These are phyloP conservation scores for Emys orbicularis DNA, from an alignment of 2,797 vertebrate species.

Conservation along the genomic window DNA sequence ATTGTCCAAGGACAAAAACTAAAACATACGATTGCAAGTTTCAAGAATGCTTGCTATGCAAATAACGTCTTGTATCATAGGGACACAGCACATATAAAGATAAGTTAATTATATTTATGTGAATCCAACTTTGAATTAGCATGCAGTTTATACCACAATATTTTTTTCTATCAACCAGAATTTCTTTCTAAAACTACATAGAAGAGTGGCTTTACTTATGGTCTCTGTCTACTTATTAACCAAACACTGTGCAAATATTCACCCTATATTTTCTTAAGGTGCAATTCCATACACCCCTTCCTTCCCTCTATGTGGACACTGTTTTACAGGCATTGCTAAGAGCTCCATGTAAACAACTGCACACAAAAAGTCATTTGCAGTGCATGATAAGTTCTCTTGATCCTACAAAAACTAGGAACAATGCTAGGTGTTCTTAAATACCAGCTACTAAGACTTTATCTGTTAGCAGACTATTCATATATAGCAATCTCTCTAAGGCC, in stretches of 20 bases:
- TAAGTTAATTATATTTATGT: neutral
- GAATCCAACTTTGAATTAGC: neutral
- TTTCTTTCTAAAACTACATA: neutral
- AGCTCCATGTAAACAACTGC: neutral
- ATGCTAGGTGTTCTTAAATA: neutral
- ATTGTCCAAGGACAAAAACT: neutral
- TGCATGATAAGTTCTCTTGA: neutral
- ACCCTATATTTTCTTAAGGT: neutral
- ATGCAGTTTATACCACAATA: neutral
- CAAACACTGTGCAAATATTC: neutral
- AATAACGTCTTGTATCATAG: neutral
- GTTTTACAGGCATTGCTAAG: neutral
- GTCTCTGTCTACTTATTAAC: neutral
- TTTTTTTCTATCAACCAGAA: neutral
- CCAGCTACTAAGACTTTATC: neutral
- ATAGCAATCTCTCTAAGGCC: neutral
- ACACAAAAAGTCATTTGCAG: neutral
- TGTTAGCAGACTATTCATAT: neutral
- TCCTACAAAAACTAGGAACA: neutral
- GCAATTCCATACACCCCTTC: neutral
- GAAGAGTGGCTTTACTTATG: neutral
- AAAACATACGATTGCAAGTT: neutral
- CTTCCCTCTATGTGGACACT: neutral
- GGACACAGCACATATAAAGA: neutral
- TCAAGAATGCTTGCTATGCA: neutral